phyloP scores from a whole-genome alignment of 1,140 invertebrate species.

The Drosophila auraria region DNA sequence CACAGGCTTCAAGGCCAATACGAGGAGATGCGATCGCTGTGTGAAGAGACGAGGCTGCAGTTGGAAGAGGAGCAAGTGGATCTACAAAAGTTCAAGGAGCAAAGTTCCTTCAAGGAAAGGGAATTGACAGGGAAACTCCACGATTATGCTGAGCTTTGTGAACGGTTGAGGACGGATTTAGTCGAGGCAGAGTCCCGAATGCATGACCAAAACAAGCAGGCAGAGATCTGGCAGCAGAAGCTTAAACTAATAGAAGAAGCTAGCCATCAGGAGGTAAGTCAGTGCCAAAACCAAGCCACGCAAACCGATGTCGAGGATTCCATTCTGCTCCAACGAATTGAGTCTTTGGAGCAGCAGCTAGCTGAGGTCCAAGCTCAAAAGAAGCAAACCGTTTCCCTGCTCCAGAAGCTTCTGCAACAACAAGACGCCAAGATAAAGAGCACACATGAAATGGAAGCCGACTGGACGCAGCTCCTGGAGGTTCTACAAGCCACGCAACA shows the following conservation, averaged over 20 bases:
- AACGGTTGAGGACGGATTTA: slow-evolving; percentile 28
- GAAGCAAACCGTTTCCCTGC: slow-evolving; percentile 57
- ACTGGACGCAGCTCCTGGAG: slow-evolving; percentile 69
- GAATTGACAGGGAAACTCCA: slow-evolving; percentile 37
- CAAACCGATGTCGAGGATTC: slow-evolving; percentile 30
- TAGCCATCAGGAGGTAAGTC: not conserved
- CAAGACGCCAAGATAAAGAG: slow-evolving; percentile 74
- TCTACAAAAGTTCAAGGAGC: slow-evolving; percentile 32
- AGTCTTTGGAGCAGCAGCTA: slow-evolving; percentile 58
- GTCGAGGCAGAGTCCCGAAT: slow-evolving; percentile 32
- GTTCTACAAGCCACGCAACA: slow-evolving; percentile 60
- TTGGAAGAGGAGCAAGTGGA: slow-evolving; percentile 43
- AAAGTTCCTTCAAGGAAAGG: slow-evolving; percentile 33
- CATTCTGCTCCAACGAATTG: slow-evolving; percentile 53
- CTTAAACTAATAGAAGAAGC: slow-evolving; percentile 3
- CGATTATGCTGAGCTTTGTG: slow-evolving; percentile 44
- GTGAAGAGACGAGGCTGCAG: slow-evolving; percentile 46
- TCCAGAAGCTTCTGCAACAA: slow-evolving; percentile 61
- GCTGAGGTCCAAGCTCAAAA: slow-evolving; percentile 50
- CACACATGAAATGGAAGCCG: slow-evolving; percentile 65
- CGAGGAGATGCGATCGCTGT: slow-evolving; percentile 47
- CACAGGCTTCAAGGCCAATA: slow-evolving; percentile 45
- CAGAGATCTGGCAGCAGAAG: slow-evolving; percentile 27
- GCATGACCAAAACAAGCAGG: slow-evolving; percentile 11
- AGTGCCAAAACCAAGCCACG: slow-evolving; percentile 19